These are phyloP conservation scores for Berghia stephanieae DNA, from an alignment of 1,140 invertebrate species.

Conservation along the genomic window DNA sequence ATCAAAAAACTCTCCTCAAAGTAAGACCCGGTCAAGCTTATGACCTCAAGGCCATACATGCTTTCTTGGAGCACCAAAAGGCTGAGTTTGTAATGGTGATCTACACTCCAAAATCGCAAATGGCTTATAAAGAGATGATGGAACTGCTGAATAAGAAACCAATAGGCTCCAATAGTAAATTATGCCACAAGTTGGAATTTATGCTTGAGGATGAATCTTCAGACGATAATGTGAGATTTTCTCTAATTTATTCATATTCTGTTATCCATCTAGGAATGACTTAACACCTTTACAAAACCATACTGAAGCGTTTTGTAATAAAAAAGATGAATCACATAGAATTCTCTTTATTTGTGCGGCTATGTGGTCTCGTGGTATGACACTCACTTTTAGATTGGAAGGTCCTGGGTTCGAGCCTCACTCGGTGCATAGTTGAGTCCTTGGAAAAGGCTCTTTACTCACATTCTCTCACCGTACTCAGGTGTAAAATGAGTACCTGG, in stretches of 20 bases:
- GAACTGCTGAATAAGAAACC: not conserved
- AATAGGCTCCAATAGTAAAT: too few species aligned
- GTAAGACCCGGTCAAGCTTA: conserved; percentile 9
- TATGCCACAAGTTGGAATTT: not conserved
- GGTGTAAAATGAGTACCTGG: too few species aligned
- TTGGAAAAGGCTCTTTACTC: too few species aligned
- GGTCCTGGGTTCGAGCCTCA: too few species aligned
- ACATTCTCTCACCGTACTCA: too few species aligned
- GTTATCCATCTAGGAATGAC: not conserved
- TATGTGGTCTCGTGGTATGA: too few species aligned
- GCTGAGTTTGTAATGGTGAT: conserved; percentile 30
- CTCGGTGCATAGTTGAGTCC: too few species aligned
- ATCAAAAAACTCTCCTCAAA: conserved; percentile 15
- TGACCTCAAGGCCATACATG: conserved; percentile 12
- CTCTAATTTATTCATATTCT: not conserved
- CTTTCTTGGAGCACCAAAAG: conserved; percentile 41
- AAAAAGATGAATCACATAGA: too few species aligned
- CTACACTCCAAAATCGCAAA: not conserved
- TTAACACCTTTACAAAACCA: too few species aligned
- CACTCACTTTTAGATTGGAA: too few species aligned
- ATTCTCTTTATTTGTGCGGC: too few species aligned
- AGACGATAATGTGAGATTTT: not conserved
- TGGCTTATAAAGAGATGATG: not conserved
- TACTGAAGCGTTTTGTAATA: too few species aligned
- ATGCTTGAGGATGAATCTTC: not conserved